These are phyloP conservation scores for Pedionomus torquatus DNA, from an alignment of 2,113 vertebrate species.

Conservation along the genomic window DNA sequence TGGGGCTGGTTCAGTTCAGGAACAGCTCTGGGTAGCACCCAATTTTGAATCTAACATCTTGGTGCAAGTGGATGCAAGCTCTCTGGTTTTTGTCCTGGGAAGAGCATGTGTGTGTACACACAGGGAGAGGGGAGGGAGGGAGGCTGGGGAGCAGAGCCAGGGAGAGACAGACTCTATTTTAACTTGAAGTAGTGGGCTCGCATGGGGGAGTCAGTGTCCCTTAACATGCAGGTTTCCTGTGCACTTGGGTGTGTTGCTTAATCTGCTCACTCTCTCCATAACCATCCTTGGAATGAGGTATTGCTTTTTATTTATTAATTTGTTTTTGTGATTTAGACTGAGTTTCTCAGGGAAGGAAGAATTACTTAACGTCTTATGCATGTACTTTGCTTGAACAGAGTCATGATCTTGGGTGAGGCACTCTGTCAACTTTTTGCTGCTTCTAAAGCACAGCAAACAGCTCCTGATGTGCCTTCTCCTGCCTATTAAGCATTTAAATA, in stretches of 20 bases:
- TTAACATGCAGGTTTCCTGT: background rate
- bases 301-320: background rate
- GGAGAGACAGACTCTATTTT: background rate
- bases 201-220: background rate
- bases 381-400: background rate
- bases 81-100: background rate
- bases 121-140: background rate
- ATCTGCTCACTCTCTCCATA: background rate
- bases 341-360: background rate
- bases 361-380: background rate
- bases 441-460: background rate
- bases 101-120: too few relatives aligned
- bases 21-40: background rate
- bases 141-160: background rate
- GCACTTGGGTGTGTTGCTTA: background rate
- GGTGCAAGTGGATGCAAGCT: background rate
- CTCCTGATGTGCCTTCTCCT: background rate
- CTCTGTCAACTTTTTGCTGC: background rate
- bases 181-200: background rate
- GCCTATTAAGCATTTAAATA: background rate
- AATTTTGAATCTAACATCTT: background rate
- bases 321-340: background rate
- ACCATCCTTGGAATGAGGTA: background rate
- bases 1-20: background rate
- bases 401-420: background rate